Percentiles rank a stretch among this genome's conserved stretches.
These are phyloP conservation scores for Malurus melanocephalus DNA, from an alignment of 2,113 vertebrate genomes.

Conservation along the genomic window DNA sequence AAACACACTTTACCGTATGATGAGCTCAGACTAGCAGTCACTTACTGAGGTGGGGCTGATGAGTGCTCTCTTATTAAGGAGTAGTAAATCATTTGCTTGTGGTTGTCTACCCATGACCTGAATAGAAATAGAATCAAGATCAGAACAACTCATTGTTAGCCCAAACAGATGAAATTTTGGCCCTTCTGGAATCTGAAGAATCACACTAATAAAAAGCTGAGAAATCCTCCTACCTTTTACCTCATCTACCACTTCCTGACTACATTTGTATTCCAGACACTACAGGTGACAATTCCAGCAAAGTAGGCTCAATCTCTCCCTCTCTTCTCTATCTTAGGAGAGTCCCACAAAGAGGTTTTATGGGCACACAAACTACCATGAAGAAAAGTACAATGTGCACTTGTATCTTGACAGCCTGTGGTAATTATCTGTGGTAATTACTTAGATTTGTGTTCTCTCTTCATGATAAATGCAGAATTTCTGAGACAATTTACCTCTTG, in stretches of 20 bases:
- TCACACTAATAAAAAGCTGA: neutral
- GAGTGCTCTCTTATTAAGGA: neutral
- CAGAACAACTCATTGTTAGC: neutral
- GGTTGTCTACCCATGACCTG: neutral
- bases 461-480: conserved; percentile 1
- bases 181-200: neutral
- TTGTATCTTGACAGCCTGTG: neutral
- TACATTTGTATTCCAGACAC: neutral
- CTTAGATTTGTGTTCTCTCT: neutral
- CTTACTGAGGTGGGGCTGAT: neutral
- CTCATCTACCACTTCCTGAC: neutral
- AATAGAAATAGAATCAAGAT: neutral
- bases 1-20: neutral
- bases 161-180: neutral
- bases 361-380: neutral
- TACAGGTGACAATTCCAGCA: neutral
- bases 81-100: neutral
- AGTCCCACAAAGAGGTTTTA: neutral
- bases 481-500: neutral
- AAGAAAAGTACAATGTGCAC: neutral
- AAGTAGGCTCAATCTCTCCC: neutral
- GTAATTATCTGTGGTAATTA: neutral
- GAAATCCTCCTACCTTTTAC: neutral
- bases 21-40: neutral
- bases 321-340: neutral